Evolutionary conservation across 2,888 invertebrate species (phyloP), one percentile per base, ranked within the genome.

Genomic region (Drosophila flavopinicola): DNA sequence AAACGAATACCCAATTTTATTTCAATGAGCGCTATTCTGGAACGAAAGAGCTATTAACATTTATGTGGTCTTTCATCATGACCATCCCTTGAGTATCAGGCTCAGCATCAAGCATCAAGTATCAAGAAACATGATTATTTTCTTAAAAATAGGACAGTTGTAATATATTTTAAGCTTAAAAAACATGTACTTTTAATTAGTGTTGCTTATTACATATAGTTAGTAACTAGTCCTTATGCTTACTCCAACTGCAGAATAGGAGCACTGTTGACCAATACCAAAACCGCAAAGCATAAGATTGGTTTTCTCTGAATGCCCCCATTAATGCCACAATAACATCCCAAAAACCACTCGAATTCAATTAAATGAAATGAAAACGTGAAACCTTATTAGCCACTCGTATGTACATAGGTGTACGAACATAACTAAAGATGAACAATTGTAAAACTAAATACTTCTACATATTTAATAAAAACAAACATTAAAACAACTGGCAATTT

Each of bases 391-490:
- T 83, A 75, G 60, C 72, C 60, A 85, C 86, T 56, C 75, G 75
- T 85, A 85, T 85, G 78, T 82, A 75, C 83, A 82, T 70, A 80
- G 65, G 58, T 68, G 76, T 69, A 84, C 74, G 80, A 79, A 73
- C 80, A 83, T 83, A 72, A 79, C 84, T 83, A 83, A 79, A 57
- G 53, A 73, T 59, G 73, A 74, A 80, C 76, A 86, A 84, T 86
- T 82, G 80, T 82, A 82, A 75, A 74, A 82, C 80, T 84, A 79
- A 79, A 84, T 80, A 86, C 84, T 82, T 82, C 87, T 84, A 82
- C 80, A 82, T 80, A 80, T 84, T 82, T 79, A 82, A 86, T 82
- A 82, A 82, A 78, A 86, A 79, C 65, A 84, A 86, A 68, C 48
- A 74, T 68, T 76, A 61, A 79, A 83, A 59, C 15, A 25, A 39